These are phyloP conservation scores for Volucella inanis DNA, from an alignment of 2,888 invertebrate species.

Conservation along the genomic window DNA sequence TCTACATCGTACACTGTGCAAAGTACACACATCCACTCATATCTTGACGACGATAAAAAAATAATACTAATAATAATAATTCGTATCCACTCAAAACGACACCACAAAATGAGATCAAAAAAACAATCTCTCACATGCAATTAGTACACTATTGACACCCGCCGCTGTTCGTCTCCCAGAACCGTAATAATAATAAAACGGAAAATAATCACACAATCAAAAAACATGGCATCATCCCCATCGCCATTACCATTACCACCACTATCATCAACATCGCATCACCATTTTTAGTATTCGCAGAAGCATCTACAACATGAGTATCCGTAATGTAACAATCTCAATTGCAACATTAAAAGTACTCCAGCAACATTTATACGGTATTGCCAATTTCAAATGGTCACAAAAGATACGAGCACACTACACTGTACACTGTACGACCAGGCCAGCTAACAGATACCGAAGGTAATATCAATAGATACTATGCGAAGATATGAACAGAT, in stretches of 20 bases:
- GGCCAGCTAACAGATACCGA: not conserved
- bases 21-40: no score
- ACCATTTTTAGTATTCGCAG: constrained; percentile 45
- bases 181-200: constrained; percentile 74
- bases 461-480: constrained; percentile 29
- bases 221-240: constrained; percentile 60
- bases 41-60: no score
- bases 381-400: constrained; percentile 26
- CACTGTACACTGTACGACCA: not conserved
- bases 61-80: constrained; percentile 8
- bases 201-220: constrained; percentile 68
- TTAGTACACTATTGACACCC: constrained; percentile 77
- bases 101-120: constrained; percentile 74
- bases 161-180: constrained; percentile 71
- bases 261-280: constrained; percentile 22
- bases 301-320: constrained; percentile 10
- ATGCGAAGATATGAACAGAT: constrained; percentile 23
- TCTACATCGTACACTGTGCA: no score
- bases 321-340: not conserved
- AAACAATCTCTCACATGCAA: constrained; percentile 76
- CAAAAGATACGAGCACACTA: constrained; percentile 43
- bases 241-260: constrained; percentile 36
- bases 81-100: constrained; percentile 75
- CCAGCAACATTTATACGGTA: constrained; percentile 61
- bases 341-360: constrained; percentile 66